phyloP scores from a whole-genome alignment of 2,113 vertebrate genomes.

The Colius striatus region DNA sequence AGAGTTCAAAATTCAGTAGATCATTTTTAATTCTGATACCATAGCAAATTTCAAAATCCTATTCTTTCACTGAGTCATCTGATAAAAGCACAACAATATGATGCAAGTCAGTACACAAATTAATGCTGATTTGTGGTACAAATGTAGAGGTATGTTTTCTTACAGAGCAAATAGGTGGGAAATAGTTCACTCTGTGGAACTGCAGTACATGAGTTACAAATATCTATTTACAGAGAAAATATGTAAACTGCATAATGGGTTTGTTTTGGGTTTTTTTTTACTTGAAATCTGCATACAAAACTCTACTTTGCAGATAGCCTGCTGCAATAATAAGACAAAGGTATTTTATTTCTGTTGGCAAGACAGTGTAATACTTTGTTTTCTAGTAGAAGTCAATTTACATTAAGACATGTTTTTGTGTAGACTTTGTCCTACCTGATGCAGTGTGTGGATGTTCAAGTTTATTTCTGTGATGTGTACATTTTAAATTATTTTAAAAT shows the following conservation, averaged over 20 bases:
- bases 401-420: not conserved
- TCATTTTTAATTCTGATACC: not conserved
- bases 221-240: not conserved
- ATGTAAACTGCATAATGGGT: not conserved
- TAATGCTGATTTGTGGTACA: conserved; percentile 7
- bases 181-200: not conserved
- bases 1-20: no score
- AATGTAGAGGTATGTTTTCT: not conserved
- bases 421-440: not conserved
- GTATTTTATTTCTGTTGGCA: not conserved
- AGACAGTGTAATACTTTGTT: not conserved
- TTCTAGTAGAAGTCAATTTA: not conserved
- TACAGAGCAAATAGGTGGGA: not conserved
- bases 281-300: not conserved
- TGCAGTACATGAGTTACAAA: not conserved
- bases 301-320: not conserved
- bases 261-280: not conserved
- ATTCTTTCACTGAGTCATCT: conserved; percentile 22
- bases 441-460: not conserved
- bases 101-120: conserved; percentile 15
- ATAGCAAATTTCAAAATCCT: conserved; percentile 8
- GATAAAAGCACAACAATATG: conserved; percentile 24
- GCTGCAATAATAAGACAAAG: not conserved
- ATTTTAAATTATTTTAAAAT: not conserved
- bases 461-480: not conserved